phyloP scores from a whole-genome alignment of 2,888 invertebrate genomes.

The Pilophorus perplexus region DNA sequence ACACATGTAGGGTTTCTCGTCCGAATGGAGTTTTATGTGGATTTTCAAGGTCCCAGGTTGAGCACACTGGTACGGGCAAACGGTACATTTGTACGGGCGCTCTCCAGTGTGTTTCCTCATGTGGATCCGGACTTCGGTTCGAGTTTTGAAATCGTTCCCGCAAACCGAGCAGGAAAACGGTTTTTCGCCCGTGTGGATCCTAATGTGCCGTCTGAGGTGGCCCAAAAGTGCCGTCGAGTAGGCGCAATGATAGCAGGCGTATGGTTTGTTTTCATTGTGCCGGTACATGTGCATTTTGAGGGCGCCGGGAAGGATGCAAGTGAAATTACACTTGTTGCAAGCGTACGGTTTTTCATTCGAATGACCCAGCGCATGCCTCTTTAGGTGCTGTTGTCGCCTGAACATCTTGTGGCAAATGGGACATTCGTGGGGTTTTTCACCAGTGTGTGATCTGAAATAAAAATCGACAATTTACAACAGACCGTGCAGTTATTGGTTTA shows the following conservation, averaged over 20 bases:
- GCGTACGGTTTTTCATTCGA: background rate
- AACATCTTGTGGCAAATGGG: background rate
- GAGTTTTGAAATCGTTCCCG: background rate
- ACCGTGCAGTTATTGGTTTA: too few relatives aligned
- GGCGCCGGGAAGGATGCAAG: background rate
- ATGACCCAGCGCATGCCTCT: background rate
- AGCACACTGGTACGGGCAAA: background rate
- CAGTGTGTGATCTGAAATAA: background rate
- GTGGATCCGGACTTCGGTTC: background rate
- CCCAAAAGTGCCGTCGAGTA: background rate
- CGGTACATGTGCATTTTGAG: background rate
- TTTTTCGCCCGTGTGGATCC: background rate
- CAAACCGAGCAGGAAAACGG: background rate
- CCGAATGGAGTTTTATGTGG: background rate
- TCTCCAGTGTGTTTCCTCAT: background rate
- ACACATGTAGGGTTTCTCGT: background rate
- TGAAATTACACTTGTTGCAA: background rate
- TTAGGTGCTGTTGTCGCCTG: background rate
- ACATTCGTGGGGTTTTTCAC: background rate
- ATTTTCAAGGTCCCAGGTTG: background rate
- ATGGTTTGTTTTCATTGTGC: background rate
- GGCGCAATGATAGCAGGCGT: background rate
- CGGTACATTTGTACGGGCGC: background rate
- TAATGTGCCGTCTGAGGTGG: background rate
- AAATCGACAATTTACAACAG: too few relatives aligned